Conservation (phyloP, 2,113 vertebrate species). For the Talpa occidentalis region DNA sequence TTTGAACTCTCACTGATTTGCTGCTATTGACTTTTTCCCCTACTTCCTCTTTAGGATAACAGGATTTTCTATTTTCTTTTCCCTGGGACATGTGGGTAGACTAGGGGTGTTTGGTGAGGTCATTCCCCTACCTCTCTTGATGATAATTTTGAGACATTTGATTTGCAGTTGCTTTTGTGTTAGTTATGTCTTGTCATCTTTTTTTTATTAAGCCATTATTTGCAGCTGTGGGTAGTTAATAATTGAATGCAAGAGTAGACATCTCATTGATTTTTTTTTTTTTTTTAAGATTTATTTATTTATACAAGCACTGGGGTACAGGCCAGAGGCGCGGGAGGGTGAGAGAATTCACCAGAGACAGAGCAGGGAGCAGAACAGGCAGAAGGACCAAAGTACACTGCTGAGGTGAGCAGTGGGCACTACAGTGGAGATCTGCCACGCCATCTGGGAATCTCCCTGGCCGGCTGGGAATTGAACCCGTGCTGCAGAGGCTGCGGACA, state of each 20-base stretch:
- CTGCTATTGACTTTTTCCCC: neutral
- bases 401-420: too few relatives aligned
- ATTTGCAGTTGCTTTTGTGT: slow-evolving; percentile 10
- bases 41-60: neutral
- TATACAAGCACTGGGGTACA: too few relatives aligned
- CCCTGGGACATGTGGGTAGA: neutral
- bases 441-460: too few relatives aligned
- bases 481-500: too few relatives aligned
- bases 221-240: slow-evolving; percentile 54
- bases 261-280: neutral
- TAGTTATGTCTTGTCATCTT: neutral
- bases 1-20: neutral
- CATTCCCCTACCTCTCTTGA: neutral
- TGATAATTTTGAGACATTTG: slow-evolving; percentile 53
- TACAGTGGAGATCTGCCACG: too few relatives aligned
- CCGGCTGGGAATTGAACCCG: too few relatives aligned
- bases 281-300: too few relatives aligned
- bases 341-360: too few relatives aligned
- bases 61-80: slow-evolving; percentile 3
- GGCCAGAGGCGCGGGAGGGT: too few relatives aligned
- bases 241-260: neutral
- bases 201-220: slow-evolving; percentile 36
- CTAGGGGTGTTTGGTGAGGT: neutral
- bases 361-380: neutral
- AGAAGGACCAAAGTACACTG: too few relatives aligned